Base-by-base conservation (phyloP, 2,888 invertebrate species). In the Lasioglossum figueresi region DNA sequence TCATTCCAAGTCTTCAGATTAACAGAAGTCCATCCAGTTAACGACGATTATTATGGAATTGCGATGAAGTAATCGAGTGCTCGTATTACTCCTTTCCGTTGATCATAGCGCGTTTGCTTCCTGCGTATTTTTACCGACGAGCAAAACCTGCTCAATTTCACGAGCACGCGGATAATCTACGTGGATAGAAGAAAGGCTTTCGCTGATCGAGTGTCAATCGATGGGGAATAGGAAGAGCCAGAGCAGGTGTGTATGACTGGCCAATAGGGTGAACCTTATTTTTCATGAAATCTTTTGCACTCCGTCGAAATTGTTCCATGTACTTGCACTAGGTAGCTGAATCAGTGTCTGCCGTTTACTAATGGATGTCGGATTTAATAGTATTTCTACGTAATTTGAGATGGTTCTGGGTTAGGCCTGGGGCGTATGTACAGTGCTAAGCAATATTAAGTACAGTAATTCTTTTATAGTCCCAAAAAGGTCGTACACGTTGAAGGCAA, bases 121-220 rank as follows among this genome's bases (percentile, higher is more conserved):
- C 31, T 63, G 31, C 2, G 31, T 6, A 43, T 16, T 14, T 63
- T 8, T 19, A 4, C 56, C 56, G 56, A 4, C 12, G n/a, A n/a
- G 12, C 56, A 56, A n/a, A 31, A 31, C 63, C 16, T 19, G 63
- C 31, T 63, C 56, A 12, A 56, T n/a, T n/a, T n/a, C n/a, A 12
- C 63, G 19, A 63, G 34, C 63, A 3, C 63, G 63, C 63, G 63
- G 16, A 19, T 34, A 8, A 6, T 31, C 16, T 8, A 14, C 31
- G 16, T 8, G 63, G 27, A 43, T 10, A 10, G 43, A 59, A 75
- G 75, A 75, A 75, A 56, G 56, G 75, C 27, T 75, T 75, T 56
- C 59, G 59, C 43, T 45, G 71, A 23, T 31, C 16, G 23, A 45
- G 45, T 45, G 63, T 45, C 66, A n/a, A 66, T 70, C 70, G 6